Conservation (phyloP, 2,113 vertebrate species). For the Nannospalax galili region DNA sequence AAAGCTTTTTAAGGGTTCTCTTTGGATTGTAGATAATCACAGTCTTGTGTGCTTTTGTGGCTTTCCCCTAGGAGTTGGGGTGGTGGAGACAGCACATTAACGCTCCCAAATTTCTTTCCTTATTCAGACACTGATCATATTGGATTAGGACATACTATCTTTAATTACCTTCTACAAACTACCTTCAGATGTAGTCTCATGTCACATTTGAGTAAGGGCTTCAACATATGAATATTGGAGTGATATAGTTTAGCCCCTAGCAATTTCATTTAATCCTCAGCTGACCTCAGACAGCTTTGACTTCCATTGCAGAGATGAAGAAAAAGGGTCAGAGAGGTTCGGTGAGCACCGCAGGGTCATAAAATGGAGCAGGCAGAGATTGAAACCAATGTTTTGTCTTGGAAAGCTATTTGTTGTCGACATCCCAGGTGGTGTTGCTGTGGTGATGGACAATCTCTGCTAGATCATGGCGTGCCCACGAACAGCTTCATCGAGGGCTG, state of each 20-base stretch:
- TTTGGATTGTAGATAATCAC: background rate
- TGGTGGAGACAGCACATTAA: background rate
- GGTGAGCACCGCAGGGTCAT: background rate
- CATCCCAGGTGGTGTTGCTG: background rate
- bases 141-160: background rate
- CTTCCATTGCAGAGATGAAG: background rate
- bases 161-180: background rate
- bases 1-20: background rate
- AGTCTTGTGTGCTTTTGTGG: background rate
- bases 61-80: background rate
- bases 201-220: background rate
- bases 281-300: background rate
- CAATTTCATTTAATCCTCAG: slow-evolving; percentile 38
- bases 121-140: background rate
- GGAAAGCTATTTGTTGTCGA: background rate
- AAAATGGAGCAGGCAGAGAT: background rate
- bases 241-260: background rate
- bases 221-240: background rate
- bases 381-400: slow-evolving; percentile 2
- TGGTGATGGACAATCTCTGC: background rate
- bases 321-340: background rate
- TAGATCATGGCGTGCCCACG: too few relatives aligned
- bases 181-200: background rate
- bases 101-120: background rate
- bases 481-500: background rate